phyloP scores from a whole-genome alignment of 2,797 vertebrate species.

The Pangasius djambal region DNA sequence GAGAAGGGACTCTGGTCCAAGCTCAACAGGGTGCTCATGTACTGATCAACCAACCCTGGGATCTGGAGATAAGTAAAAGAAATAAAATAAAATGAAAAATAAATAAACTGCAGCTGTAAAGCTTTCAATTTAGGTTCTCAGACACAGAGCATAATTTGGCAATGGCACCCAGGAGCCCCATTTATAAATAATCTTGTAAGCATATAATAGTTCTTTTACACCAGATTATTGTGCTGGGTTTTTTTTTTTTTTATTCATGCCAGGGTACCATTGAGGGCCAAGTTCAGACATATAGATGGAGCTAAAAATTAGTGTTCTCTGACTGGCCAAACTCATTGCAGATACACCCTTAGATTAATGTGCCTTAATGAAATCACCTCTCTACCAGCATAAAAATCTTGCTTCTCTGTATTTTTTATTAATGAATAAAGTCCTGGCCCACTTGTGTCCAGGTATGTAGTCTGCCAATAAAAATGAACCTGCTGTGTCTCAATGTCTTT shows the following conservation, averaged over 20 bases:
- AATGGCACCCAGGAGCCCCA: background rate
- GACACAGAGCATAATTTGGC: background rate
- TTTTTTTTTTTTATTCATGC: background rate
- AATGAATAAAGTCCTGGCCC: background rate
- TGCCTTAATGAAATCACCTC: background rate
- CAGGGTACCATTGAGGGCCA: background rate
- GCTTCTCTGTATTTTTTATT: background rate
- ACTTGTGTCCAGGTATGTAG: background rate
- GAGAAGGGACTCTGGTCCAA: constrained; percentile 85
- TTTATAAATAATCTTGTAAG: background rate
- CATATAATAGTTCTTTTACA: background rate
- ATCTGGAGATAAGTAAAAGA: constrained; percentile 73
- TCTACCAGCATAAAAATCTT: background rate
- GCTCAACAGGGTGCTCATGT: constrained; percentile 83
- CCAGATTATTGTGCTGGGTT: background rate
- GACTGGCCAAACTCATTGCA: background rate
- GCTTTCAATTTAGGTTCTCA: background rate
- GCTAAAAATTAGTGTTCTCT: background rate
- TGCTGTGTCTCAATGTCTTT: background rate
- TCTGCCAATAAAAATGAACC: background rate
- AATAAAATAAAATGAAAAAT: background rate
- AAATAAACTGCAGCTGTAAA: background rate
- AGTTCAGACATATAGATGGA: background rate
- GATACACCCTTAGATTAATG: background rate
- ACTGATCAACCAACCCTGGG: constrained; percentile 85